Percentiles rank a stretch among this genome's conserved stretches.
Conservation (phyloP, 1,140 invertebrate genomes). For the Drosophila azteca region DNA sequence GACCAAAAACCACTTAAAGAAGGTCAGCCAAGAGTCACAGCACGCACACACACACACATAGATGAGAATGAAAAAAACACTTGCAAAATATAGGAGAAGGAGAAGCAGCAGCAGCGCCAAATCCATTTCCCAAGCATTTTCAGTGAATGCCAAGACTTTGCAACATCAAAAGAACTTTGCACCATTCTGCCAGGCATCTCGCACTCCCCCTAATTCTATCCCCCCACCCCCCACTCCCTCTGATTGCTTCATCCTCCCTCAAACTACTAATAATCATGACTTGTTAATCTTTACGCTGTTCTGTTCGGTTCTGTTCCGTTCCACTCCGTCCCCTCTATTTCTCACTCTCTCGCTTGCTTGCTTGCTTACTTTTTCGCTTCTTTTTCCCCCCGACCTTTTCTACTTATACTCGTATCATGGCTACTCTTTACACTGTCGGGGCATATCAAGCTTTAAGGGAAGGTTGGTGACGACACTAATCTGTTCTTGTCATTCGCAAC, state of each 20-base stretch:
- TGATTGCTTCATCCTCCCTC: conserved; percentile 29
- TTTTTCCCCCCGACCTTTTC: conserved; percentile 4
- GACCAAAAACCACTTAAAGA: conserved; percentile 47
- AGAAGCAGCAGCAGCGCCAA: conserved; percentile 9
- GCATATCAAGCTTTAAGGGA: no score
- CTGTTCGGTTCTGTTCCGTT: neutral
- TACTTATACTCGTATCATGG: neutral
- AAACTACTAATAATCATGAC: conserved; percentile 79
- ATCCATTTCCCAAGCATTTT: conserved; percentile 21
- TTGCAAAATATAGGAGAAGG: conserved; percentile 3
- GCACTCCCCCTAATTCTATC: no score
- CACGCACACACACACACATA: neutral
- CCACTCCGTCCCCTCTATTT: conserved; percentile 14
- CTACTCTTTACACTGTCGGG: no score
- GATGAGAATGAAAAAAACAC: no score
- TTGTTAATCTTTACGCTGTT: conserved; percentile 76
- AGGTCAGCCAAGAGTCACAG: conserved; percentile 38
- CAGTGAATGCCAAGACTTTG: conserved; percentile 8
- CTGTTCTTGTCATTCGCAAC: no score
- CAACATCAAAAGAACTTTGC: conserved; percentile 9
- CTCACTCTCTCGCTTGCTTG: conserved; percentile 10
- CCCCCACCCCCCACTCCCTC: neutral
- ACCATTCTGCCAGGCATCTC: no score
- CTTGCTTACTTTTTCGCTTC: conserved; percentile 5
- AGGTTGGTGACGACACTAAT: no score